Base-by-base conservation (phyloP, 2,888 invertebrate species). In the Pollenia labialis region DNA sequence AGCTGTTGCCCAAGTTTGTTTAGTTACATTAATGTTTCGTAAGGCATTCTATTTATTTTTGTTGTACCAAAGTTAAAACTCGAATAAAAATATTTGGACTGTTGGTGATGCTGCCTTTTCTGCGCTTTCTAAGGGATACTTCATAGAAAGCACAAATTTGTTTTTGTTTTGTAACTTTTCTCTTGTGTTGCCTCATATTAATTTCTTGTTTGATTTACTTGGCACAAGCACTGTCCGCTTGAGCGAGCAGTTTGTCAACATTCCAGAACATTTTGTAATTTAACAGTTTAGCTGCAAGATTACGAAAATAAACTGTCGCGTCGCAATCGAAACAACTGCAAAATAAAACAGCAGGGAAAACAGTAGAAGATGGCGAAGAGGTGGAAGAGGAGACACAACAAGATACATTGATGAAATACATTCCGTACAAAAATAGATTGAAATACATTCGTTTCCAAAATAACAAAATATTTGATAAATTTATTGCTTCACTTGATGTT, bases 181-280 rank as follows among this genome's bases (percentile, higher is more conserved):
- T 12, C 42, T 75, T n/a, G 48, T 74, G 9, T 66, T 50, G 62
- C 46, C 77, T 80, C 52, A 58, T 72, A 64, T 76, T 23, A 72
- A 77, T 76, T 76, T 81, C 71, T 85, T 71, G 71, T 85, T 71
- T 81, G 71, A 81, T 76, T 85, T 81, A 81, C 81, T 80, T 84
- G 83, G 72, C 76, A 77, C 75, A 18, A 54, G 72, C 71, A 66
- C 60, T 60, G 76, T 71, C 80, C 87, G 68, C 71, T 74, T 84
- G 60, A 87, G 64, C 81, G 77, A 81, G 84, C 84, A 74, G 84
- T 81, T 82, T 87, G 87, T 87, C 87, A 87, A 79, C 87, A 87
- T 87, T 87, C 87, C 87, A 87, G 87, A 87, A 87, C 84, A 87
- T 87, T 87, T 87, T 87, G 84, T 87, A 84, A 87, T 84, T 87